Percentiles rank a stretch among this genome's conserved stretches.
phyloP scores from a whole-genome alignment of 1,140 invertebrate genomes.

The Lamellibrachia luymesi region DNA sequence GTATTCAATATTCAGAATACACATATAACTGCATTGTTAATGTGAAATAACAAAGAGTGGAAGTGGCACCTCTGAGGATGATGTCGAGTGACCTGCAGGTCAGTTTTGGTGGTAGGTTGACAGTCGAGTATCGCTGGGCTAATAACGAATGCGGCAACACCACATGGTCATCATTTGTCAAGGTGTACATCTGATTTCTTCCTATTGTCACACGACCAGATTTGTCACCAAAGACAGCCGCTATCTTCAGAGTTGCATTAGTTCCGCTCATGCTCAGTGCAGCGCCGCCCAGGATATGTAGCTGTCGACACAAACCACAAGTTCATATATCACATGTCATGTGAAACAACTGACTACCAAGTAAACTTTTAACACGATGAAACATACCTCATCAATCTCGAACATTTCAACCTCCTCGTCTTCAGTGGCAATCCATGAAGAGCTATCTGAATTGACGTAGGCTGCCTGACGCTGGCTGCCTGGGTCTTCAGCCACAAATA shows the following conservation, averaged over 20 bases:
- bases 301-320: slow-evolving; percentile 22
- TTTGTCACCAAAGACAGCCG: slow-evolving; percentile 37
- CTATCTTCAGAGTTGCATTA: slow-evolving; percentile 27
- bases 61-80: slow-evolving; percentile 37
- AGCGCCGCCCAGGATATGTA: slow-evolving; percentile 36
- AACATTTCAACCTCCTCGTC: not conserved
- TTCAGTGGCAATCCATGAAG: slow-evolving; percentile 17
- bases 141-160: slow-evolving; percentile 35
- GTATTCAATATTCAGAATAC: too few species aligned
- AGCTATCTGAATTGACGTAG: not conserved
- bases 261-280: slow-evolving; percentile 33
- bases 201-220: slow-evolving; percentile 35
- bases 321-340: not conserved
- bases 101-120: slow-evolving; percentile 36
- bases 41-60: not conserved
- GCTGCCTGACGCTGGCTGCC: slow-evolving; percentile 31
- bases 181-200: slow-evolving; percentile 32
- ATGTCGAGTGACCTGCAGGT: slow-evolving; percentile 42
- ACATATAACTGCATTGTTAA: not conserved
- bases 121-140: slow-evolving; percentile 34
- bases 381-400: slow-evolving; percentile 6
- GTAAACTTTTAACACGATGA: not conserved
- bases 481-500: slow-evolving; percentile 41
- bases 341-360: not conserved
- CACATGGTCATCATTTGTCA: slow-evolving; percentile 24